Evolutionary conservation across 2,888 invertebrate species (phyloP).

Genomic region (Ellobium chinense): DNA sequence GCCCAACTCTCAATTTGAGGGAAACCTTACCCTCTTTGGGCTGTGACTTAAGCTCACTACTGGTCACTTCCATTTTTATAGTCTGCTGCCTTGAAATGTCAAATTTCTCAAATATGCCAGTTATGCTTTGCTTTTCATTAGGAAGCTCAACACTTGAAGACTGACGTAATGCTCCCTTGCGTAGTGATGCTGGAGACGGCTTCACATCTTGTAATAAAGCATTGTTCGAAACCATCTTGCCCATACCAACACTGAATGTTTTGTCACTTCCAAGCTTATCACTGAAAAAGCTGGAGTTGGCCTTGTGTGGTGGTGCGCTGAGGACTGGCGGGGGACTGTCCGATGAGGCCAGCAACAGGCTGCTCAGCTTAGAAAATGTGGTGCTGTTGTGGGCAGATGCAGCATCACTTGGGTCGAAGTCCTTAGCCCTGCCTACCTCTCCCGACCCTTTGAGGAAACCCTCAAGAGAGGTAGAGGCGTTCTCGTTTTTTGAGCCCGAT

Average conservation of each 20-base stretch:
- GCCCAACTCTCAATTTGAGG: conserved; percentile 37
- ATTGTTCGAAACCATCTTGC: background rate
- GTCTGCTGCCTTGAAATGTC: conserved; percentile 48
- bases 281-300: conserved; percentile 49
- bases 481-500: conserved; percentile 72
- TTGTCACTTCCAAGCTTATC: conserved; percentile 17
- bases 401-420: conserved; percentile 51
- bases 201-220: conserved; percentile 38
- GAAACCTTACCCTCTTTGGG: conserved; percentile 32
- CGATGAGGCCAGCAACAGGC: conserved; percentile 44
- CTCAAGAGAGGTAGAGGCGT: conserved; percentile 75
- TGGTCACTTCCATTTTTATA: conserved; percentile 24
- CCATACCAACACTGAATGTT: background rate
- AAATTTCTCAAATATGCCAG: conserved; percentile 56
- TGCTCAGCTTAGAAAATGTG: conserved; percentile 37
- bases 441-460: conserved; percentile 70
- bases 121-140: conserved; percentile 43
- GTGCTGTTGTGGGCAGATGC: conserved; percentile 14
- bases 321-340: conserved; percentile 42
- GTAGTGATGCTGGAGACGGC: conserved; percentile 2
- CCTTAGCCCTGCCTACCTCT: conserved; percentile 68
- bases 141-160: conserved; percentile 28
- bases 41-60: conserved; percentile 8
- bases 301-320: conserved; percentile 48
- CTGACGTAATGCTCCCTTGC: conserved; percentile 35